Evolutionary conservation across 2,113 vertebrate species (phyloP).

Genomic region (Chloebia gouldiae): DNA sequence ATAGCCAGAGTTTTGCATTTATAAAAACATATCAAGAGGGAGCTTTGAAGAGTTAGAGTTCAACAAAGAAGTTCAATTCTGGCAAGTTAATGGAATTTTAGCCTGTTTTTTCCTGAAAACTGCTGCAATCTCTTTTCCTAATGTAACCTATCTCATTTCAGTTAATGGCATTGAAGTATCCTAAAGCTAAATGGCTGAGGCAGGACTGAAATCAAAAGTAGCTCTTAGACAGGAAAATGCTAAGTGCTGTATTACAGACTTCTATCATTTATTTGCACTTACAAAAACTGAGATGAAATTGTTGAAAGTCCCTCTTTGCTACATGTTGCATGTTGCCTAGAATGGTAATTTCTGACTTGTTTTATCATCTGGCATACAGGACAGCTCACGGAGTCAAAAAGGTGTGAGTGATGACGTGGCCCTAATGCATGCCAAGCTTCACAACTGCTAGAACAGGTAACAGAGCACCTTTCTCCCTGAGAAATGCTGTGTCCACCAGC

Average conservation of each 20-base stretch:
- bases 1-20: neutral
- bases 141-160: neutral
- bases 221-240: neutral
- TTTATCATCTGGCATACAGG: neutral
- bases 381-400: neutral
- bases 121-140: neutral
- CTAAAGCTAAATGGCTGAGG: neutral
- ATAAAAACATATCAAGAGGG: neutral
- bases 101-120: neutral
- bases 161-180: neutral
- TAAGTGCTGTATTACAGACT: neutral
- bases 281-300: neutral
- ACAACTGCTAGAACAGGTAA: neutral
- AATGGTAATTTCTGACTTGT: neutral
- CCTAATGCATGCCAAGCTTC: neutral
- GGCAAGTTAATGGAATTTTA: neutral
- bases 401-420: accelerated
- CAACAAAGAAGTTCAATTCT: neutral
- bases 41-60: neutral
- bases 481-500: accelerated
- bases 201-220: neutral
- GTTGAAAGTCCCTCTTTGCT: neutral
- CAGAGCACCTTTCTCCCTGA: neutral
- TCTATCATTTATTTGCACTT: neutral
- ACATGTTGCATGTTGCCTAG: neutral